A percentile compares a stretch with the other conserved stretches of the same genome.
These are phyloP conservation scores for Neodontobutis hainanensis DNA, from an alignment of 2,113 vertebrate genomes.

Conservation along the genomic window DNA sequence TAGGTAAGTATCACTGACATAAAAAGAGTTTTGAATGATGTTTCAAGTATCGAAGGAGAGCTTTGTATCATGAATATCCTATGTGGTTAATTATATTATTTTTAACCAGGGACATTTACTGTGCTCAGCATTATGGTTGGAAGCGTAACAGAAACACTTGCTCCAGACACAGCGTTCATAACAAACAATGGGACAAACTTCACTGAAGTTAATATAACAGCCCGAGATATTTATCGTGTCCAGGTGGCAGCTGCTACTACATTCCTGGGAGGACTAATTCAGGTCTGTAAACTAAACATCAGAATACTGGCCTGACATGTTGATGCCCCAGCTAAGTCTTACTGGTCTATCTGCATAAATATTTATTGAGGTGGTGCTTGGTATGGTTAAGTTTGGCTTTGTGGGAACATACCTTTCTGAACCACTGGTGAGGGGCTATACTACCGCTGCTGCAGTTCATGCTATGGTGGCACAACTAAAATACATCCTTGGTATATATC, in stretches of 20 bases:
- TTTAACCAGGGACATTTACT: slow-evolving; percentile 89
- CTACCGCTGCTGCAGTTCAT: slow-evolving; percentile 86
- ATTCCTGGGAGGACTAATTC: slow-evolving; percentile 87
- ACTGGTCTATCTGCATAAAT: not conserved
- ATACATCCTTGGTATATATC: slow-evolving; percentile 84
- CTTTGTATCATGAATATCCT: not conserved
- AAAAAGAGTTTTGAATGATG: not conserved
- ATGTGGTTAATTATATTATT: not conserved
- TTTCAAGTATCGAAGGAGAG: too few species aligned
- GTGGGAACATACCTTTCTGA: slow-evolving; percentile 95
- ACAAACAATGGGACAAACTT: slow-evolving; percentile 75
- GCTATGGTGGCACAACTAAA: slow-evolving; percentile 92
- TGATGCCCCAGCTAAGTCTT: slow-evolving; percentile 2
- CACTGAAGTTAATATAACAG: slow-evolving; percentile 57
- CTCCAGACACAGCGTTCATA: slow-evolving; percentile 75
- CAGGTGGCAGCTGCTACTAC: slow-evolving; percentile 88
- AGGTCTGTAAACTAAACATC: slow-evolving; percentile 76
- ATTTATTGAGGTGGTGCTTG: slow-evolving; percentile 83
- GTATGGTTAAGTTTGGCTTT: slow-evolving; percentile 91
- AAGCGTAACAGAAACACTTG: slow-evolving; percentile 85
- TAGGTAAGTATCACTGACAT: slow-evolving; percentile 81
- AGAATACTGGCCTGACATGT: not conserved
- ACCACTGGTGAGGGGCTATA: slow-evolving; percentile 91
- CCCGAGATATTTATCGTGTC: slow-evolving; percentile 78
- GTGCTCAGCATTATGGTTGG: slow-evolving; percentile 97